Evolutionary conservation across 2,888 invertebrate species (phyloP).

Genomic region (Amblyjoppa fuscipennis): DNA sequence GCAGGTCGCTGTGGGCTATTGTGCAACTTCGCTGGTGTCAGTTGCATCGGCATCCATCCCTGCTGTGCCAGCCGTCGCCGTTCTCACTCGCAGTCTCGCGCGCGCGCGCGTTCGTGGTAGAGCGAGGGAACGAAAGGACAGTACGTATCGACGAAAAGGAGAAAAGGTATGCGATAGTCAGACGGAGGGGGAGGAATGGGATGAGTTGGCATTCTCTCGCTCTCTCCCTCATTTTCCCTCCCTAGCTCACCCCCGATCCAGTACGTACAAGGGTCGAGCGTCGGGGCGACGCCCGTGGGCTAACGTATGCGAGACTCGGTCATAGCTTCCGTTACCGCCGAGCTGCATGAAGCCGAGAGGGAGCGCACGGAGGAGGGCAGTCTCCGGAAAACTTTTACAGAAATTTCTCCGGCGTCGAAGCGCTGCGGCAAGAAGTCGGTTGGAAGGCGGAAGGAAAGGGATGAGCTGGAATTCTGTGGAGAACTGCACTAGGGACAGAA

Average conservation of each 20-base stretch:
- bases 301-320: constrained; percentile 66
- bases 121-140: constrained; percentile 4
- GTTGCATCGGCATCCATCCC: constrained; percentile 43
- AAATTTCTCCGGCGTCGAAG: constrained; percentile 63
- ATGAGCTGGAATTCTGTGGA: constrained; percentile 47
- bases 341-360: constrained; percentile 9
- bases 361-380: neutral
- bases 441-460: constrained; percentile 21
- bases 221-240: neutral
- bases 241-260: neutral
- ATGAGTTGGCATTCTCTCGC: constrained; percentile 40
- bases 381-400: constrained; percentile 63
- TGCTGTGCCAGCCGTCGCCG: constrained; percentile 7
- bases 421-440: constrained; percentile 47
- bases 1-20: constrained; percentile 38
- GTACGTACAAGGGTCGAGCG: constrained; percentile 2
- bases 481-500: constrained; percentile 16
- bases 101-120: neutral
- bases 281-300: constrained; percentile 36
- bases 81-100: neutral
- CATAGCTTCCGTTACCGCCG: constrained; percentile 61
- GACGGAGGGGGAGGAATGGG: constrained; percentile 7
- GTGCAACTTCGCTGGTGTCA: constrained; percentile 42
- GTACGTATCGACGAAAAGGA: constrained; percentile 27
- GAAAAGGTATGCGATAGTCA: constrained; percentile 45